These are phyloP conservation scores for Chaetodon auriga DNA, from an alignment of 2,113 vertebrate genomes.

Conservation along the genomic window DNA sequence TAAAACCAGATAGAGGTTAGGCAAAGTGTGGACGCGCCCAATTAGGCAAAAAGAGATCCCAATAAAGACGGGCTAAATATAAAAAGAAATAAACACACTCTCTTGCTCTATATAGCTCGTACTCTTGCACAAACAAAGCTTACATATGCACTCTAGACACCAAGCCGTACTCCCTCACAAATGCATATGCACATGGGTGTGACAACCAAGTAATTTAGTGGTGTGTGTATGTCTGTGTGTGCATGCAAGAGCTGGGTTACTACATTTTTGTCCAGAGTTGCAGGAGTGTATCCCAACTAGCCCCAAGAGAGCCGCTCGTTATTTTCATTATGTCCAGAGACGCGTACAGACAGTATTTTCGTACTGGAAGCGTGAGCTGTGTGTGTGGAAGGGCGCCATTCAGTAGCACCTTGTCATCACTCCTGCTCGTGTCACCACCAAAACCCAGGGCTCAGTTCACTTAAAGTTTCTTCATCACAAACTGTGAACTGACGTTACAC, in stretches of 20 bases:
- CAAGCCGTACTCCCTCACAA: slow-evolving; percentile 39
- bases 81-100: slow-evolving; percentile 54
- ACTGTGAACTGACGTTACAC: background rate
- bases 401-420: slow-evolving; percentile 1
- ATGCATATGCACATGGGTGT: slow-evolving; percentile 33
- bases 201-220: slow-evolving; percentile 44
- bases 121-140: slow-evolving; percentile 50
- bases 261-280: slow-evolving; percentile 33
- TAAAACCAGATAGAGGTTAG: slow-evolving; percentile 70
- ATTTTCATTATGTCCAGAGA: slow-evolving; percentile 41
- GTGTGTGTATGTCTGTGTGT: slow-evolving; percentile 23
- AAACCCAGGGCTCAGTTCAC: background rate
- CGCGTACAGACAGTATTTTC: slow-evolving; percentile 7
- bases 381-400: slow-evolving; percentile 1
- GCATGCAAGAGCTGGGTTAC: slow-evolving; percentile 19
- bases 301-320: slow-evolving; percentile 20
- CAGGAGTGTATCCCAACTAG: slow-evolving; percentile 4
- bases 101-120: slow-evolving; percentile 3
- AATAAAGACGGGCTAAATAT: slow-evolving; percentile 72
- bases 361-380: slow-evolving; percentile 18
- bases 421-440: background rate
- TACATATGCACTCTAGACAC: slow-evolving; percentile 36
- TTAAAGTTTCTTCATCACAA: background rate
- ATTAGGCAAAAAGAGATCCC: slow-evolving; percentile 71
- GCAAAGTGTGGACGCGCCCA: slow-evolving; percentile 67